Evolutionary conservation across 2,113 vertebrate genomes (phyloP).

Genomic region (Crotalus viridis): DNA sequence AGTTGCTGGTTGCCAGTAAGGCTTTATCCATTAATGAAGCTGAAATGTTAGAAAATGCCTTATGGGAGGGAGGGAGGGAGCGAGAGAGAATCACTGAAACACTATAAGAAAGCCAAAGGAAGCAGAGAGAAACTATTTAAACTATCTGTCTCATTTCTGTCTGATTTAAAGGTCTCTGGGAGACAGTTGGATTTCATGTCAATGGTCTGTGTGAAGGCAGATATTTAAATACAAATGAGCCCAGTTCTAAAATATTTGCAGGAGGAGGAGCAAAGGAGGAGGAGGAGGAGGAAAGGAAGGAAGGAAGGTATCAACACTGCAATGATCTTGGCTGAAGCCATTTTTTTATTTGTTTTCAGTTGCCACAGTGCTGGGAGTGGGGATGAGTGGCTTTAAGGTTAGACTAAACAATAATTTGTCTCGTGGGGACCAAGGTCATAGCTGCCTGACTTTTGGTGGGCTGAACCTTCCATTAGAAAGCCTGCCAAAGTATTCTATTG

Average conservation of each 20-base stretch:
- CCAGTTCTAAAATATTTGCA: background rate
- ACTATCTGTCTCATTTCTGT: background rate
- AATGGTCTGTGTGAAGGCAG: background rate
- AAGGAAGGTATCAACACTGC: background rate
- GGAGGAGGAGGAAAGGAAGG: too few relatives aligned
- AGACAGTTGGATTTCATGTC: background rate
- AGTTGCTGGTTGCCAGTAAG: constrained; percentile 44
- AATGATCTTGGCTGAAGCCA: too few relatives aligned
- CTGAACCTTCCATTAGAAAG: too few relatives aligned
- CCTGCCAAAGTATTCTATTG: too few relatives aligned
- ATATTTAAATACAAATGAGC: background rate
- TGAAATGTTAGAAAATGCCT: background rate
- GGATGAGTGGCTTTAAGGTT: too few relatives aligned
- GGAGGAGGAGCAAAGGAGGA: too few relatives aligned
- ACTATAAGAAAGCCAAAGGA: background rate
- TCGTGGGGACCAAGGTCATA: too few relatives aligned
- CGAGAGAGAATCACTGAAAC: background rate
- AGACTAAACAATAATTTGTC: too few relatives aligned
- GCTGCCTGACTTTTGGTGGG: too few relatives aligned
- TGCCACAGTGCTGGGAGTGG: too few relatives aligned
- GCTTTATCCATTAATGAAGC: background rate
- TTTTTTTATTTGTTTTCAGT: too few relatives aligned
- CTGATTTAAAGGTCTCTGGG: background rate
- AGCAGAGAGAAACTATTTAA: background rate
- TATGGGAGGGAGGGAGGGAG: background rate